phyloP scores from a whole-genome alignment of 2,113 vertebrate species.

The Lichenostomus cassidix region DNA sequence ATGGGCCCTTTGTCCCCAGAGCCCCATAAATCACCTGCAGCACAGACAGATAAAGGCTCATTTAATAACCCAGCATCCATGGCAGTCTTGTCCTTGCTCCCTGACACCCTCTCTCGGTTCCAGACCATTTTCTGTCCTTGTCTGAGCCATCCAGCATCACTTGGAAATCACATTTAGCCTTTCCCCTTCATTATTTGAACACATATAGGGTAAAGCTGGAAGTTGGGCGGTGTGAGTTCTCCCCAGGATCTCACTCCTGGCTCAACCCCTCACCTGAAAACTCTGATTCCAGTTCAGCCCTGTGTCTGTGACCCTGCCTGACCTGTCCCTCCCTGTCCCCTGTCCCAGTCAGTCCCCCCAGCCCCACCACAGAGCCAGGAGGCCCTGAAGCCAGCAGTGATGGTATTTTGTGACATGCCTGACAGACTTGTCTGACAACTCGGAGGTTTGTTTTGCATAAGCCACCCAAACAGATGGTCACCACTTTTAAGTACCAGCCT shows the following conservation, averaged over 20 bases:
- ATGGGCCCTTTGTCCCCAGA: neutral
- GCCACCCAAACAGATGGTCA: conserved; percentile 42
- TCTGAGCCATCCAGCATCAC: neutral
- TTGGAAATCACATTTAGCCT: neutral
- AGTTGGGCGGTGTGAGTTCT: accelerated
- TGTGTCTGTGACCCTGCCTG: neutral
- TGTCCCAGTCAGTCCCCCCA: accelerated
- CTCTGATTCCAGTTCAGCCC: neutral
- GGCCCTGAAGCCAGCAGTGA: neutral
- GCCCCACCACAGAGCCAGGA: neutral
- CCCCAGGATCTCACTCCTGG: neutral
- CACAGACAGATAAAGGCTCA: neutral
- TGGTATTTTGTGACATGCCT: neutral
- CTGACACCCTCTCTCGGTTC: neutral
- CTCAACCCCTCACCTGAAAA: neutral
- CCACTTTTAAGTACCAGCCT: neutral
- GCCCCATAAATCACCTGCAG: neutral
- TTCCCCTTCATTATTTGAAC: neutral
- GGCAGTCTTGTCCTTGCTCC: neutral
- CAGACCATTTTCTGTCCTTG: neutral
- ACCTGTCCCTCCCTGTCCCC: neutral
- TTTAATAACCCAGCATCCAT: accelerated
- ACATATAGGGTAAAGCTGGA: neutral
- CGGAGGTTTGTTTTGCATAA: neutral
- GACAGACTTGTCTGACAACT: conserved; percentile 33